Evolutionary conservation across 2,113 vertebrate genomes (phyloP).

Genomic region (Arenaria interpres): DNA sequence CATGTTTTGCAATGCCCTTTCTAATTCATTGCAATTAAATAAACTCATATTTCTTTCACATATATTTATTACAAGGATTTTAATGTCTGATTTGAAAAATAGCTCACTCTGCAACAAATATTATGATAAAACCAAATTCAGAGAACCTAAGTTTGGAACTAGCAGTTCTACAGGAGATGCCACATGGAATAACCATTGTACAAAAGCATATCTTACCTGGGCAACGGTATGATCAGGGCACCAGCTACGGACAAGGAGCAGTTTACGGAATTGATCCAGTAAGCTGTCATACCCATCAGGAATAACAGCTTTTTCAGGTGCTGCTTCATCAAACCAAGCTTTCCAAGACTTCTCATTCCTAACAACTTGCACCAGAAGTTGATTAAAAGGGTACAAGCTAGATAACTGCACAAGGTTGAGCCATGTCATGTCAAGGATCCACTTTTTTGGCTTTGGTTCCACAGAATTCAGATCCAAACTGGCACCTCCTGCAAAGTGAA

Average conservation of each 20-base stretch:
- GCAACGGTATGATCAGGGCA: constrained; percentile 82
- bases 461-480: constrained; percentile 84
- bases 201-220: constrained; percentile 65
- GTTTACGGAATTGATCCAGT: constrained; percentile 80
- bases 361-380: constrained; percentile 77
- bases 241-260: constrained; percentile 85
- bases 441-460: constrained; percentile 80
- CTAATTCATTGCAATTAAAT: neutral
- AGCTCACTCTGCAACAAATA: neutral
- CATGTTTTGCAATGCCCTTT: neutral
- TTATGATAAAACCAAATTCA: neutral
- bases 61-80: neutral
- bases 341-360: constrained; percentile 82
- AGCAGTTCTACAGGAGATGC: neutral
- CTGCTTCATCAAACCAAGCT: constrained; percentile 81
- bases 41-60: neutral
- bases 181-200: neutral
- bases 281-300: constrained; percentile 80
- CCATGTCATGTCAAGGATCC: constrained; percentile 87
- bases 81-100: neutral
- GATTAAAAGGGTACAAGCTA: constrained; percentile 72
- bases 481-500: constrained; percentile 77
- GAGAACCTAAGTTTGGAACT: neutral
- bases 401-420: constrained; percentile 86
- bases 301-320: constrained; percentile 76